These are phyloP conservation scores for Misgurnus mizolepis DNA, from an alignment of 2,113 vertebrate genomes.

Conservation along the genomic window DNA sequence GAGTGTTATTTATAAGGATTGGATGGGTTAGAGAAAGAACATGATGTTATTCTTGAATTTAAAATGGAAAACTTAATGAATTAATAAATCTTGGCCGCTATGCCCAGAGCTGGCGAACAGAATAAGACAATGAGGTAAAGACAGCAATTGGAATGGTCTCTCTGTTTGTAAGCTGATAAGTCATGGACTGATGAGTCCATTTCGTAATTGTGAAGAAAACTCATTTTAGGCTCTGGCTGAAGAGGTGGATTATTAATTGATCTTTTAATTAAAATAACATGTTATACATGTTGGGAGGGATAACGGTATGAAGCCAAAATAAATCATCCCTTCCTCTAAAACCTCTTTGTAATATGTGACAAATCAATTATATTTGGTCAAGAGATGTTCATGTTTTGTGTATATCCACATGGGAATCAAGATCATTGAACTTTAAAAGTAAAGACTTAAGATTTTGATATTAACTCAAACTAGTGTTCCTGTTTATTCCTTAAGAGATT, in stretches of 20 bases:
- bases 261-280: slow-evolving; percentile 72
- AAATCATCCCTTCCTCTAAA: slow-evolving; percentile 61
- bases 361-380: slow-evolving; percentile 44
- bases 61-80: slow-evolving; percentile 78
- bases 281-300: slow-evolving; percentile 60
- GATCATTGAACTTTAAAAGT: slow-evolving; percentile 18
- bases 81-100: slow-evolving; percentile 76
- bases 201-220: slow-evolving; percentile 76
- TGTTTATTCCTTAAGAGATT: background rate
- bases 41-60: slow-evolving; percentile 71
- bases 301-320: slow-evolving; percentile 62
- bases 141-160: slow-evolving; percentile 69
- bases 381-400: slow-evolving; percentile 65
- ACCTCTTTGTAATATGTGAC: slow-evolving; percentile 15
- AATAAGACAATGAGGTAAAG: slow-evolving; percentile 71
- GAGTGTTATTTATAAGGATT: slow-evolving; percentile 70
- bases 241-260: slow-evolving; percentile 77
- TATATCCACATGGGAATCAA: slow-evolving; percentile 50
- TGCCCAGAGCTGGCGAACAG: slow-evolving; percentile 67
- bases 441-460: too few relatives aligned
- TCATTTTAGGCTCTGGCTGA: slow-evolving; percentile 72
- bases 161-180: slow-evolving; percentile 80
- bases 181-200: slow-evolving; percentile 79
- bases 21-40: slow-evolving; percentile 62
- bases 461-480: too few relatives aligned